phyloP scores from a whole-genome alignment of 2,113 vertebrate genomes.

The Hyaena hyaena region DNA sequence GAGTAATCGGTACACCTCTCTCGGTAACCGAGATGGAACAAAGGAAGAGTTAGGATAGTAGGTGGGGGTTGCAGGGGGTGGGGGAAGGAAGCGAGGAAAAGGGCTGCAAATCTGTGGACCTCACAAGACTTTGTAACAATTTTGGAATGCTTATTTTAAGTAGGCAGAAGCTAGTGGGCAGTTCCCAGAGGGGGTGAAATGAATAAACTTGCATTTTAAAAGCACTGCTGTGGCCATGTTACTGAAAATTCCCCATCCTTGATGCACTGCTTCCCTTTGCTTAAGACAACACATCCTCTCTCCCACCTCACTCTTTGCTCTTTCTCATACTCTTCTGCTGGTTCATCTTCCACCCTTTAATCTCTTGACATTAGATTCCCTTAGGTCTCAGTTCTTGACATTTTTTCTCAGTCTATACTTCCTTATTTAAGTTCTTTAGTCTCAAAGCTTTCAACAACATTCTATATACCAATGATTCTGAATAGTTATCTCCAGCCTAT shows the following conservation, averaged over 20 bases:
- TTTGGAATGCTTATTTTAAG: not conserved
- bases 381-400: not conserved
- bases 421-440: not conserved
- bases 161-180: not conserved
- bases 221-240: not conserved
- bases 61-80: accelerated
- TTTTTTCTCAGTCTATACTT: not conserved
- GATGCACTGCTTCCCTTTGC: not conserved
- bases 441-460: not conserved
- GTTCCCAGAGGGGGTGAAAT: not conserved
- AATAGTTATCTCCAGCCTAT: not conserved
- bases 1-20: too few species aligned
- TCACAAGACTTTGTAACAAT: not conserved
- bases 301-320: not conserved
- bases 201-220: not conserved
- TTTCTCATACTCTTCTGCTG: not conserved
- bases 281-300: not conserved
- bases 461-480: not conserved
- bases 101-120: not conserved
- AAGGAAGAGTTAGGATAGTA: accelerated
- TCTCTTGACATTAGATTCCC: not conserved
- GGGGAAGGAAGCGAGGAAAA: accelerated
- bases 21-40: not conserved
- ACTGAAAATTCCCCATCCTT: not conserved
- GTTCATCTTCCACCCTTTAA: not conserved